Percentiles rank a stretch among this genome's conserved stretches.
These are phyloP conservation scores for Dorcus parallelipipedus DNA, from an alignment of 2,888 invertebrate genomes.

Conservation along the genomic window DNA sequence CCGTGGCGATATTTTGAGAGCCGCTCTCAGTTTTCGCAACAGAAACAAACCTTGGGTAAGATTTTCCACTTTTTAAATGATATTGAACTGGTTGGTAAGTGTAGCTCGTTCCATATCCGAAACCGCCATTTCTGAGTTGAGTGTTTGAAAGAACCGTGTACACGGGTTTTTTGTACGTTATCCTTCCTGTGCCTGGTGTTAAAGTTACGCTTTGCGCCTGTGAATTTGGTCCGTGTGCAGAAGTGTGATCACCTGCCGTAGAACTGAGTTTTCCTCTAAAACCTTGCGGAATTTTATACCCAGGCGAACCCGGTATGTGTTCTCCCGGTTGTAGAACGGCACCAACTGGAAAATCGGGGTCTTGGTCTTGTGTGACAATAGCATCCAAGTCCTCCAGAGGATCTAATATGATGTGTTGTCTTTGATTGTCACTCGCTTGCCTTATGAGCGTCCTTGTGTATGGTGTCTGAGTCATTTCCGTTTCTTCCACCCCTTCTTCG, in stretches of 20 bases:
- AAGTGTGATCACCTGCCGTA: conserved; percentile 58
- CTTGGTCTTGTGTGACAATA: conserved; percentile 57
- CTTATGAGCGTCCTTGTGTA: conserved; percentile 44
- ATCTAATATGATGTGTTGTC: conserved; percentile 62
- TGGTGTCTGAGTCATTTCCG: conserved; percentile 43
- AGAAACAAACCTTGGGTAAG: conserved; percentile 69
- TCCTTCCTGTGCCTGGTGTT: conserved; percentile 40
- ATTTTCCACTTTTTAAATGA: conserved; percentile 45
- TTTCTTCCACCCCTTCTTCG: conserved; percentile 54
- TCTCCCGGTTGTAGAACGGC: conserved; percentile 64
- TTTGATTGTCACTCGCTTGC: conserved; percentile 55
- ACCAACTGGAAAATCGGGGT: conserved; percentile 52
- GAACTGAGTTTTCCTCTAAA: conserved; percentile 65
- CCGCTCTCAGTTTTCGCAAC: conserved; percentile 79
- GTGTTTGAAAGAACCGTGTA: conserved; percentile 43
- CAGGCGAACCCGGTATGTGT: conserved; percentile 63
- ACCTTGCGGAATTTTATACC: conserved; percentile 66
- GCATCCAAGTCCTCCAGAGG: conserved; percentile 55
- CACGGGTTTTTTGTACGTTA: conserved; percentile 39
- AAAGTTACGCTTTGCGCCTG: conserved; percentile 64
- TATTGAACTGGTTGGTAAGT: conserved; percentile 41
- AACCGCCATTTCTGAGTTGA: conserved; percentile 36
- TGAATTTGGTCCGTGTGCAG: conserved; percentile 60
- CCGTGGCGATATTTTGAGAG: conserved; percentile 54
- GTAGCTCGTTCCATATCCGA: conserved; percentile 42